These are phyloP conservation scores for Saccostrea glomerata DNA, from an alignment of 1,140 invertebrate species.

Conservation along the genomic window DNA sequence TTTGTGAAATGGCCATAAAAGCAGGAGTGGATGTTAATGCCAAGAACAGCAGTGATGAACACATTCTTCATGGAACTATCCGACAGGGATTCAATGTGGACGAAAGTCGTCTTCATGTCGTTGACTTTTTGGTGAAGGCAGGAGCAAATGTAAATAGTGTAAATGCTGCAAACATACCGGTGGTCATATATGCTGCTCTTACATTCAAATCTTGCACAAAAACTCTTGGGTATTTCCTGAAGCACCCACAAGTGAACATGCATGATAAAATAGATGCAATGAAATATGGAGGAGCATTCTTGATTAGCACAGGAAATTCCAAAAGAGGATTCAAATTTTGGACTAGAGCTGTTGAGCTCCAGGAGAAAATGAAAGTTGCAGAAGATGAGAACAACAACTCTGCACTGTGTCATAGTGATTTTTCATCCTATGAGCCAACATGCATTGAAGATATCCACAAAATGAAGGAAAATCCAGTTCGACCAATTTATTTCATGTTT, in stretches of 20 bases:
- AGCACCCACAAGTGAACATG: neutral
- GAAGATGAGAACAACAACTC: neutral
- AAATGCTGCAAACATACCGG: neutral
- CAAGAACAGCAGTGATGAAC: neutral
- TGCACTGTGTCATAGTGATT: neutral
- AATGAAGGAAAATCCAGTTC: neutral
- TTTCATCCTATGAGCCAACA: neutral
- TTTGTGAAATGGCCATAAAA: neutral
- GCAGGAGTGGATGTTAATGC: constrained; percentile 25
- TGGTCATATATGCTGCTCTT: constrained; percentile 18
- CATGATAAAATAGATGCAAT: constrained; percentile 3
- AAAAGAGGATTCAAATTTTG: constrained; percentile 23
- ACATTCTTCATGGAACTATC: neutral
- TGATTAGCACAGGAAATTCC: neutral
- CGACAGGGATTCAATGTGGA: neutral
- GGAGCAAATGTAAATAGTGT: constrained; percentile 18
- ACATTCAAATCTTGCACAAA: neutral
- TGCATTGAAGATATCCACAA: constrained; percentile 1
- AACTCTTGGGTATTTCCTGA: constrained; percentile 19
- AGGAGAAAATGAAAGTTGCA: neutral
- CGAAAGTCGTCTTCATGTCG: neutral
- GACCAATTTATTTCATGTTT: constrained; percentile 2
- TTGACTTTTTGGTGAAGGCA: constrained; percentile 11
- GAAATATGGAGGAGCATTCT: constrained; percentile 12
- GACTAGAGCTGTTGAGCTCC: constrained; percentile 8